These are phyloP conservation scores for Mythimna pallens DNA, from an alignment of 2,888 invertebrate genomes.

Conservation along the genomic window DNA sequence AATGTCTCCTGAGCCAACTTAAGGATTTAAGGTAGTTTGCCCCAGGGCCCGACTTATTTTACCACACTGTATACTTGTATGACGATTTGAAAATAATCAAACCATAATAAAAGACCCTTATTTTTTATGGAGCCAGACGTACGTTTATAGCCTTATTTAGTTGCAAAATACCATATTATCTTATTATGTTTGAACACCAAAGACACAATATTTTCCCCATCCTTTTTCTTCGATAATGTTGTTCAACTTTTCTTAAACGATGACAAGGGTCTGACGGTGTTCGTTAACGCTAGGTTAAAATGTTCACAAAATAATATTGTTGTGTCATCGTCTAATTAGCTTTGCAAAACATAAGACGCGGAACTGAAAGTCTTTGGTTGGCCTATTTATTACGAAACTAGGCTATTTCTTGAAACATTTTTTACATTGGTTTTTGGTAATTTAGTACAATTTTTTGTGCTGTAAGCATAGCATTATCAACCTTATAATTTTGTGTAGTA, in stretches of 20 bases:
- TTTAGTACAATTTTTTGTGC: too few relatives aligned
- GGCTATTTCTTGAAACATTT: too few relatives aligned
- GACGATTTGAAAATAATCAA: too few relatives aligned
- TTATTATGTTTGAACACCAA: constrained; percentile 8
- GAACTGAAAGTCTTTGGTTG: not conserved
- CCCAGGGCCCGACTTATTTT: too few relatives aligned
- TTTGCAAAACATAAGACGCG: constrained; percentile 31
- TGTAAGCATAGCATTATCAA: too few relatives aligned
- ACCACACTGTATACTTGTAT: too few relatives aligned
- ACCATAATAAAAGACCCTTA: not conserved
- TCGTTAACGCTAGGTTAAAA: constrained; percentile 41
- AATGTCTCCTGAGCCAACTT: too few relatives aligned
- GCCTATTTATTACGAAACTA: constrained; percentile 10
- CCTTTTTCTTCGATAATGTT: constrained; percentile 35
- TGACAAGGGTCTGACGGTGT: constrained; percentile 47
- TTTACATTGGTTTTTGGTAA: not conserved
- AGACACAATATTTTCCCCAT: not conserved
- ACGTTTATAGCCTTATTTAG: not conserved
- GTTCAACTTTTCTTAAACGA: constrained; percentile 34
- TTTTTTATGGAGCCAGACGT: not conserved
- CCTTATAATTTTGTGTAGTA: too few relatives aligned
- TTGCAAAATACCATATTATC: not conserved
- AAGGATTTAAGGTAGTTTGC: too few relatives aligned
- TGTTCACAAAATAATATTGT: constrained; percentile 44
- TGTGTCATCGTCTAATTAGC: constrained; percentile 47